Evolutionary conservation across 2,888 invertebrate species (phyloP).

Genomic region (Chrysolina haemoptera): DNA sequence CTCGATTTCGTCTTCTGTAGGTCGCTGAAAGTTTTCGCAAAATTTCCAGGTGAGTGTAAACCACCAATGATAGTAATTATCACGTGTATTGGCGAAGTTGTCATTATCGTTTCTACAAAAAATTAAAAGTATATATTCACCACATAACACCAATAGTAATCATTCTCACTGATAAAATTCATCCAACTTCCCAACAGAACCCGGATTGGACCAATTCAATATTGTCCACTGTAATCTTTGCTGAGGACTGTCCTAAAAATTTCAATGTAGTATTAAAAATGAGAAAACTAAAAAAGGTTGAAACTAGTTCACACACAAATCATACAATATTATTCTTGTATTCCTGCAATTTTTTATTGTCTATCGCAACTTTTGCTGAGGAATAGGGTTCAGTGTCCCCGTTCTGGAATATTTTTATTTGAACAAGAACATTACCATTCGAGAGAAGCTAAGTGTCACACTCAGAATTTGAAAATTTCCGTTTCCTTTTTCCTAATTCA

Average conservation of each 20-base stretch:
- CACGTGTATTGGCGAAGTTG: conserved; percentile 58
- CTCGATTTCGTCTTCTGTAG: conserved; percentile 53
- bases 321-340: too few relatives aligned
- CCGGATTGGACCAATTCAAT: conserved; percentile 64
- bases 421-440: too few relatives aligned
- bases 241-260: conserved; percentile 60
- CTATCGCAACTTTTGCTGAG: too few relatives aligned
- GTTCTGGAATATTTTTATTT: too few relatives aligned
- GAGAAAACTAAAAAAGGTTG: too few relatives aligned
- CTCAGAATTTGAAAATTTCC: too few relatives aligned
- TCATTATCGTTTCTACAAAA: conserved; percentile 59
- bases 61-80: conserved; percentile 64
- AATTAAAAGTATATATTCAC: conserved; percentile 2
- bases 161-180: conserved; percentile 59
- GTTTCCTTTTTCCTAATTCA: too few relatives aligned
- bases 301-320: too few relatives aligned
- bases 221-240: conserved; percentile 64
- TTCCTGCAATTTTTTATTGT: too few relatives aligned
- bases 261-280: background rate
- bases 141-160: background rate
- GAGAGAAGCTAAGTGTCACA: too few relatives aligned
- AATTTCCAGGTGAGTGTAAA: conserved; percentile 62
- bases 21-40: conserved; percentile 59
- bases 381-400: too few relatives aligned
- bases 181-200: conserved; percentile 58